Evolutionary conservation across 2,797 vertebrate species (phyloP), one percentile per base, ranked within the genome.

Genomic region (Galago senegalensis): DNA sequence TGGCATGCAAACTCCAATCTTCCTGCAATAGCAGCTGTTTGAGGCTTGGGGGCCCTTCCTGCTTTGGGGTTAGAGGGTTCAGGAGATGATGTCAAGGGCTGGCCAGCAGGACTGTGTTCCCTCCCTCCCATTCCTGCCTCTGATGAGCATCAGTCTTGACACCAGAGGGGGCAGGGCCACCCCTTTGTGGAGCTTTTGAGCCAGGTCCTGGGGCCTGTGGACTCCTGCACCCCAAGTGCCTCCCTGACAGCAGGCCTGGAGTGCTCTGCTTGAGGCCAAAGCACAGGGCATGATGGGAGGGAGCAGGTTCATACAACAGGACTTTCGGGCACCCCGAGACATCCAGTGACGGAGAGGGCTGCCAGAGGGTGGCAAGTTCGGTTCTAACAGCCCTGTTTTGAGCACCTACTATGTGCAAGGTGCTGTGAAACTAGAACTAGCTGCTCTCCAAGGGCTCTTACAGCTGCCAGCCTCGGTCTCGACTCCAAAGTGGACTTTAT

Each of bases 11-110:
- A 23, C 18, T 3, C 2, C 0, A 37, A 34, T 20, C n/a, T 40
- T 49, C 34, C 0, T 18, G 87, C 90, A 82, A 23, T 65, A 5
- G 40, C 46, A 18, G 61, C 65, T 3, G 7, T 6, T 7, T 14
- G 65, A 31, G 53, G 70, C 70, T 46, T 25, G 23, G 6, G 83
- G 83, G n/a, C 16, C 27, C 95, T 96, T 97, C 89, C 94, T 89
- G 5, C 40, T 97, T 91, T 23, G 1, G 2, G 86, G 73, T 34
- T 16, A 7, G 7, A 2, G 29, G 58, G 49, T 7, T 16, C 25
- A 4, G 61, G 34, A 29, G 56, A 6, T 16, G 77, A 63, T 0
- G 0, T 10, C 17, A 2, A 21, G 11, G 13, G 14, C 81, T 1
- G 16, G 34, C 27, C 25, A 1, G 18, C 27, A 2, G 11, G 40